Evolutionary conservation across 2,888 invertebrate genomes (phyloP).

Genomic region (Limnephilus marmoratus): DNA sequence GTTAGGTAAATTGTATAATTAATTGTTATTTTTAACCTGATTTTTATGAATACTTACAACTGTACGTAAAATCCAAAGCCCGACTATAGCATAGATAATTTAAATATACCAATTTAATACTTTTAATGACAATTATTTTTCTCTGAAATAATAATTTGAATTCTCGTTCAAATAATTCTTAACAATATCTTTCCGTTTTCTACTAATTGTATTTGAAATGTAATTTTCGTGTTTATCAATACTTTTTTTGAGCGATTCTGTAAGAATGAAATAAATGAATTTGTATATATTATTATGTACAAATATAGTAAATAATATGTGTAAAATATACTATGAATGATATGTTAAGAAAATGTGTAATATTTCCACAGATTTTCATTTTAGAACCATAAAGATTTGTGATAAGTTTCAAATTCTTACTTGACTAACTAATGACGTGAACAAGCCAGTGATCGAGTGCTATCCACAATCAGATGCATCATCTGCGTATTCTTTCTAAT

Average conservation of each 20-base stretch:
- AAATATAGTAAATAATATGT: slow-evolving; percentile 49
- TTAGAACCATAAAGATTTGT: not conserved
- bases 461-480: not conserved
- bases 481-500: not conserved
- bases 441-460: not conserved
- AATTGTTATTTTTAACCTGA: not conserved
- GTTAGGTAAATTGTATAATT: slow-evolving; percentile 28
- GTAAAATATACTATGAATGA: slow-evolving; percentile 47
- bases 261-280: slow-evolving; percentile 37
- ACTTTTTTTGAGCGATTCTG: slow-evolving; percentile 42
- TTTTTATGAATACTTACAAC: not conserved
- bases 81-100: not conserved
- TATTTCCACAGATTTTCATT: not conserved
- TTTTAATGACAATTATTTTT: not conserved
- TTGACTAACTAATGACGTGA: not conserved
- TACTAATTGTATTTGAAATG: not conserved
- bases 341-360: slow-evolving; percentile 41
- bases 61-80: not conserved
- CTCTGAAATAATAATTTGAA: not conserved
- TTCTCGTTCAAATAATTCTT: not conserved
- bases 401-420: not conserved
- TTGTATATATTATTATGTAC: slow-evolving; percentile 53
- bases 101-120: not conserved
- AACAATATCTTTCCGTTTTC: not conserved
- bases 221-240: slow-evolving; percentile 54